A percentile compares a stretch with the other conserved stretches of the same genome.
phyloP scores from a whole-genome alignment of 2,797 vertebrate species.

The Hydrophis major region DNA sequence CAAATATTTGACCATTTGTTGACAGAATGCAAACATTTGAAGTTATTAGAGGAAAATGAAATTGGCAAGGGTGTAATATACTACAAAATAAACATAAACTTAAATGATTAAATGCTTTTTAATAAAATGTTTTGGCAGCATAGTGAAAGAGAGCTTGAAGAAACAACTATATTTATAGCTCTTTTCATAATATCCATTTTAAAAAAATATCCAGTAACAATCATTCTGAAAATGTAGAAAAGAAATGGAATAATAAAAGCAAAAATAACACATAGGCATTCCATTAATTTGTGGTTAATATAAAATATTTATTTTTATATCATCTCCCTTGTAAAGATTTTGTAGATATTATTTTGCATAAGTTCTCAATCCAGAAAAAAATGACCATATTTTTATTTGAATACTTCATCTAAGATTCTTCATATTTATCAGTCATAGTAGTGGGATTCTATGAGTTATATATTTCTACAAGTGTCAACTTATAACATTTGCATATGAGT shows the following conservation, averaged over 20 bases:
- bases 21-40: constrained; percentile 19
- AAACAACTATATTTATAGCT: background rate
- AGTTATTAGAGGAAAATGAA: constrained; percentile 9
- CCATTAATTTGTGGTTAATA: background rate
- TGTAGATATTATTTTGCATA: background rate
- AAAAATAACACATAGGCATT: background rate
- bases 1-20: constrained; percentile 43
- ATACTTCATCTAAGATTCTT: background rate
- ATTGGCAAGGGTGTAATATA: constrained; percentile 6
- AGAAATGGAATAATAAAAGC: background rate
- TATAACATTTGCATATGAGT: background rate
- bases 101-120: constrained; percentile 6
- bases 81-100: constrained; percentile 26
- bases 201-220: constrained; percentile 2
- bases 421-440: background rate
- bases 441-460: background rate
- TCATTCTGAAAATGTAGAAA: background rate
- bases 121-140: background rate
- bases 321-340: background rate
- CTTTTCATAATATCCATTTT: background rate
- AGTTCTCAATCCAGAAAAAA: background rate
- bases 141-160: background rate
- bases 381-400: constrained; percentile 1
- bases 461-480: background rate
- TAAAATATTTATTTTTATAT: background rate